Base-by-base conservation (phyloP, 2,797 vertebrate species). In the Cercopithecus petaurista region DNA sequence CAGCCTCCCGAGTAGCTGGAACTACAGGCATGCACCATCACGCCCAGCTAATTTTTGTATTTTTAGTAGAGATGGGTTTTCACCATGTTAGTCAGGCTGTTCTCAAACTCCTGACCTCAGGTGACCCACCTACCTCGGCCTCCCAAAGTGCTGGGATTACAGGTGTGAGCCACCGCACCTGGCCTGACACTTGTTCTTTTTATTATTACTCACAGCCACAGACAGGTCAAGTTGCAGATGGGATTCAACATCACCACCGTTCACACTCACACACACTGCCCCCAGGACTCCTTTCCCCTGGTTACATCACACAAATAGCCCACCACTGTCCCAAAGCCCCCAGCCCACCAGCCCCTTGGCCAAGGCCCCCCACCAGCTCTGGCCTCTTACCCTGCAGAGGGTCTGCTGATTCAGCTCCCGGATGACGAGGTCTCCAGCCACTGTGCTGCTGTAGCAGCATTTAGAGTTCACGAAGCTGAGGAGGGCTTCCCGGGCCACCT, bases 361-460 rank as follows among this genome's bases (percentile, higher is more conserved):
- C 19, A 2, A 30, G 33, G 3, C 48, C 28, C 5, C 15, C 46
- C 10, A 11, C 0, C 2, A 46, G 5, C 2, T 5, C 19, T 10
- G 10, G 28, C 67, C 73, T 89, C 98, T 95, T 97, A 99, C 99
- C 97, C 99, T 96, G 98, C 99, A 99, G 30, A 99, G 98, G 0
- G 98, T 99, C 96, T 98, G 93, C 4, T 98, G 99, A 80, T 89
- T 98, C 90, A 99, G 98, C 46, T 99, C 98, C 72, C 90, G 99
- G 98, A 99, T 99, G 91, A 98, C 79, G 1, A 99, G 98, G 97
- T 99, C 98, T 8, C 98, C 98, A 1, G 99, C 99, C 0, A 99
- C 99, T 50, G 98, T 98, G 28, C 98, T 98, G 97, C 99, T 99
- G 21, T 99, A 99, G 33, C 96, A 99, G 99, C 99, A 99, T n/a